Evolutionary conservation across 2,113 vertebrate genomes (phyloP).

Genomic region (Elaphurus davidianus): DNA sequence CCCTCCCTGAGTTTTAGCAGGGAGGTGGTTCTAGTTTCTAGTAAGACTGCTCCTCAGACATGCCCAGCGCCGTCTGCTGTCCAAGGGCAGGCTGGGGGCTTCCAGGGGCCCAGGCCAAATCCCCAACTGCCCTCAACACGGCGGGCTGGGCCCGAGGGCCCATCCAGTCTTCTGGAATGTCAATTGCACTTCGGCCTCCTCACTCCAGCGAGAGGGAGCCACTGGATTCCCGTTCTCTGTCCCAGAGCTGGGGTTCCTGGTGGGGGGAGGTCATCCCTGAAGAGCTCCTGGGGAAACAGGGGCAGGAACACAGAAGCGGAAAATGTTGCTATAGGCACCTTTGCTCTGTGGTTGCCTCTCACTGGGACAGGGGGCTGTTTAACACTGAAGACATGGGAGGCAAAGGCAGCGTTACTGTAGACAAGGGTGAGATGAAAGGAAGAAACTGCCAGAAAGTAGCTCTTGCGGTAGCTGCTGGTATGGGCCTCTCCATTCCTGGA

Average conservation of each 20-base stretch:
- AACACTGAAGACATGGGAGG: background rate
- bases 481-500: background rate
- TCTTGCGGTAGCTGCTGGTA: background rate
- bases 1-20: slow-evolving; percentile 61
- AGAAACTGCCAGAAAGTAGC: background rate
- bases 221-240: background rate
- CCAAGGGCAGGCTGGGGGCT: background rate
- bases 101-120: background rate
- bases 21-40: slow-evolving; percentile 56
- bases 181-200: slow-evolving; percentile 40
- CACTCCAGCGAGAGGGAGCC: background rate
- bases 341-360: background rate
- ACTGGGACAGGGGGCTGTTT: background rate
- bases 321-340: rapidly evolving
- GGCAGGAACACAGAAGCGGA: background rate
- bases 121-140: background rate
- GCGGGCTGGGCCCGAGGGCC: background rate
- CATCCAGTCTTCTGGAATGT: background rate
- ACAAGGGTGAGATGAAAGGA: background rate
- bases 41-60: slow-evolving; percentile 15
- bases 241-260: background rate
- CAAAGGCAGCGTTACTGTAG: rapidly evolving
- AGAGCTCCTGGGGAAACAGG: background rate
- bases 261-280: background rate
- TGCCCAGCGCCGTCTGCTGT: background rate